These are phyloP conservation scores for Drosophila gaucha DNA, from an alignment of 2,888 invertebrate species.

Conservation along the genomic window DNA sequence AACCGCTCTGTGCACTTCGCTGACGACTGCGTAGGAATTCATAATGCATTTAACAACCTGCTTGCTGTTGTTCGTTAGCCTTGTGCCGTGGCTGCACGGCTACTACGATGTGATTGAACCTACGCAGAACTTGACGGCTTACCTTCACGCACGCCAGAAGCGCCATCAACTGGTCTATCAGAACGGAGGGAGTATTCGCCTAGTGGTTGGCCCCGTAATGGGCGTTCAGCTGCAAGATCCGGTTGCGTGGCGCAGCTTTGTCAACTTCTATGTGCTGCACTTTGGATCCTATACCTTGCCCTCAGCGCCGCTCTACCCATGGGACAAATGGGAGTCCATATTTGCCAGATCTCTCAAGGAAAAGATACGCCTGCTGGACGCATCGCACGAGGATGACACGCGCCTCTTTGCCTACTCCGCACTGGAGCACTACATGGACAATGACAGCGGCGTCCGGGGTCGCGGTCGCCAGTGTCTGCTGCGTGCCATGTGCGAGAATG, in stretches of 20 bases:
- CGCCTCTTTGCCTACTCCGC: slow-evolving; percentile 76
- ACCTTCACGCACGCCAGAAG: slow-evolving; percentile 55
- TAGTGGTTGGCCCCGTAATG: slow-evolving; percentile 70
- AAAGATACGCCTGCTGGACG: slow-evolving; percentile 49
- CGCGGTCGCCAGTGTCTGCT: slow-evolving; percentile 77
- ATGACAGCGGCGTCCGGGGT: slow-evolving; percentile 32
- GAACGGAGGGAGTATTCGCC: slow-evolving; percentile 57
- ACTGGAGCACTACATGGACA: slow-evolving; percentile 78
- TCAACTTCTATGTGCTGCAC: slow-evolving; percentile 70
- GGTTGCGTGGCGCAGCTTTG: slow-evolving; percentile 76
- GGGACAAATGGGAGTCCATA: slow-evolving; percentile 82
- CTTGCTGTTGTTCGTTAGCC: slow-evolving; percentile 13
- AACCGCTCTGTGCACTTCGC: slow-evolving; percentile 5
- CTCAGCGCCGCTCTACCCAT: slow-evolving; percentile 73
- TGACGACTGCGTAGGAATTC: background rate
- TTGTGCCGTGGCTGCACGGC: slow-evolving; percentile 30
- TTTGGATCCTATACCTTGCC: slow-evolving; percentile 80
- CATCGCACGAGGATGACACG: slow-evolving; percentile 73
- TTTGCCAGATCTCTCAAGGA: slow-evolving; percentile 68
- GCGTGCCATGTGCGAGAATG: slow-evolving; percentile 83
- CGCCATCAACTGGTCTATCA: slow-evolving; percentile 53
- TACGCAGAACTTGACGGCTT: slow-evolving; percentile 54
- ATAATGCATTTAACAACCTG: slow-evolving; percentile 24
- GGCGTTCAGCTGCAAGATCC: slow-evolving; percentile 74
- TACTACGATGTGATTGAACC: slow-evolving; percentile 34